Evolutionary conservation across 2,113 vertebrate genomes (phyloP), one percentile per base, ranked within the genome.

Genomic region (Saguinus imperator): DNA sequence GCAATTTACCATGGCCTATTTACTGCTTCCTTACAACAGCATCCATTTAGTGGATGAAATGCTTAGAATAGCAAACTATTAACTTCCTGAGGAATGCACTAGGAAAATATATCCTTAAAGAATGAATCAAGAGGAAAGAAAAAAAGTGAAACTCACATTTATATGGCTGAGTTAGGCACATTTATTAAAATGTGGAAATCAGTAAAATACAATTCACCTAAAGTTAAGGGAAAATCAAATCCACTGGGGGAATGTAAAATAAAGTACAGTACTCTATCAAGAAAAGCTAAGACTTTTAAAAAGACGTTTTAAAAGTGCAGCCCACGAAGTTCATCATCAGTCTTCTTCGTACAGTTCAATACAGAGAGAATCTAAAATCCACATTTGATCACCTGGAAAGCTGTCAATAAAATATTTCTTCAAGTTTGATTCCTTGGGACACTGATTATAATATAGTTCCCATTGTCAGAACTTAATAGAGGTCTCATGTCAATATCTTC

Each of bases 181-280:
- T 82, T 90, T 97, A 85, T 89, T 84, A 88, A 29, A 94, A 50
- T 35, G 50, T 5, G 50, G 70, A 92, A 89, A 48, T 76, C 76
- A 75, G 14, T 94, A 73, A 25, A 35, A 27, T 64, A 29, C 85
- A 73, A 81, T 79, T 57, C 10, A 48, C 58, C 17, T 13, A 57
- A 13, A 86, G 29, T 64, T 57, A 57, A 1, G 18, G 66, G 16
- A 81, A 92, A 72, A 88, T 82, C 45, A 82, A 75, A 85, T 55
- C 70, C 5, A 85, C 8, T 43, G 1, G 25, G 8, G 8, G 17
- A 61, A 48, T 87, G 89, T 93, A 76, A 94, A 96, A 80, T 77
- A 88, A 91, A 52, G 9, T 27, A 10, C 2, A 58, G 5, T 61
- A 50, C 57, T 89, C 43, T 83, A 72, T 10, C 16, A 52, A 79